Base-by-base conservation (phyloP, 1,140 invertebrate genomes). In the Nasonia vitripennis region DNA sequence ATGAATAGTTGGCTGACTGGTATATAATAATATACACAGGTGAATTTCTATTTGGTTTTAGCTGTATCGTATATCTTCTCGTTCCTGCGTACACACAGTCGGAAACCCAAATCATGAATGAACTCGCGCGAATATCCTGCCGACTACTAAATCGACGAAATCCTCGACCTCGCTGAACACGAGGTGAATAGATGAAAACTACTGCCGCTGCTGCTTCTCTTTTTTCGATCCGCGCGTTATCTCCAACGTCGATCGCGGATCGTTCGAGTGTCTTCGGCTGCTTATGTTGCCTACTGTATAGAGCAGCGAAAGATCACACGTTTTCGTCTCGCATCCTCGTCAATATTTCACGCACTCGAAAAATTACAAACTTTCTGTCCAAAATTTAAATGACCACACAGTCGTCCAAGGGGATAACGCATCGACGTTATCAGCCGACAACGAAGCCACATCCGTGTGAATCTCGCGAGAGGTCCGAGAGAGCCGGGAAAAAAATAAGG, bases 401-500 rank as follows among this genome's bases (percentile, higher is more conserved):
- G 55, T 10, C 11, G 20, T n/a, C 6, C 2, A 45, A 45, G 41
- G 7, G 41, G 41, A 45, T 45, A 45, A 10, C 1, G 10, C 41
- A 45, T 45, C 41, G 5, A 9, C 41, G 41, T 78, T 79, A 84
- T 79, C 83, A 70, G 41, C 14, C 68, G 67, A 79, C 67, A 79
- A 84, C 78, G 68, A 79, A 79, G 27, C 51, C 81, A 75, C 73
- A 83, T 71, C 55, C 82, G 82, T 83, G 82, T 83, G 82, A 83
- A 83, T 83, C 83, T 78, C 75, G 37, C 75, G 74, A 78, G 73
- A 77, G 83, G 67, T 78, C 74, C 55, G 67, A 3, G 67, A 3
- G n/a, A 31, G 34, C 45, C 17, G 81, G 11, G 17, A 83, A 67
- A 23, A 37, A 67, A 67, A 67, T 20, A 17, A 71, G 31, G 48